Evolutionary conservation across 2,888 invertebrate genomes (phyloP), one percentile per base, ranked within the genome.

Genomic region (Melinaea menophilus): DNA sequence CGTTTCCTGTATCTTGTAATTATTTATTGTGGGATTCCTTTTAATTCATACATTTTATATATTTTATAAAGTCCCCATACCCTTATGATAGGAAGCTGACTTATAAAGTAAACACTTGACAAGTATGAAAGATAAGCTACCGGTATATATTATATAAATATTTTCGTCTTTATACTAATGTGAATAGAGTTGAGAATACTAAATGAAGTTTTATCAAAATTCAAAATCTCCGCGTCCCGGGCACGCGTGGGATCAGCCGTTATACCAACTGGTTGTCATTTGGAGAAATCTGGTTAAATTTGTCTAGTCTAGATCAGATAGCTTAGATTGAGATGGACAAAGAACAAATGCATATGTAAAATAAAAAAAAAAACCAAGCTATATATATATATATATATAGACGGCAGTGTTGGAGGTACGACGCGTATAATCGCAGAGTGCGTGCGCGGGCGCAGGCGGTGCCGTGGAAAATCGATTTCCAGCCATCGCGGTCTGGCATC

Each of bases 171-270:
- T 66, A 61, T 61, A 0, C 3, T 12, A 4, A 9, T 11, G 3
- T 2, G 0, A 7, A 37, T 58, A 69, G 46, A 56, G 58, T 56
- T 58, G 11, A 51, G 34, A 62, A 48, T 46, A 46, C n/a, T 45
- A 7, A 45, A 9, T 12, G 13, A 41, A 7, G 34, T 48, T 55
- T 72, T 73, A 79, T 79, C 77, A 73, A 70, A 69, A 59, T 56
- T 55, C 64, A 75, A 22, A 22, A 79, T 80, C 79, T 79, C 78
- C 79, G 78, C 79, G 79, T 75, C 73, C 71, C 68, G 69, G 58
- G 71, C 73, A 73, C 68, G 69, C 79, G 82, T 82, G 81, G 81
- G 81, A 76, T 79, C 73, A 70, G 68, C 79, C 76, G 79, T 79
- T 79, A 80, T 63, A 56, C 61, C 59, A 56, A 63, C 55, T 55